Conservation (phyloP, 1,140 invertebrate genomes). For the Anagrus nilaparvatae region DNA sequence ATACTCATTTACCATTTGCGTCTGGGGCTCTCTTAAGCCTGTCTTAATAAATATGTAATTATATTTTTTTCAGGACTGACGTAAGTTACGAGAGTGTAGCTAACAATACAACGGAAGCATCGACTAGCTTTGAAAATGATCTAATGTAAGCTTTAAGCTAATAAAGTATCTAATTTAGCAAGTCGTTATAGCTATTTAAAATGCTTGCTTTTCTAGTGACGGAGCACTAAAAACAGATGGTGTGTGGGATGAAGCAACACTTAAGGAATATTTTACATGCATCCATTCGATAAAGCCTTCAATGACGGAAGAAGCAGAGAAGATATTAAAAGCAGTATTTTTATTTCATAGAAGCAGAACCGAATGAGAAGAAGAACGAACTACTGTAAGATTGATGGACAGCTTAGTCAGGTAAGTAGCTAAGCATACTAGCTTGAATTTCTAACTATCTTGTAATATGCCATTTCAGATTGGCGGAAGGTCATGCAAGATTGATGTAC, state of each 20-base stretch:
- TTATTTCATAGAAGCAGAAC: conserved; percentile 62
- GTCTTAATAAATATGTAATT: no score
- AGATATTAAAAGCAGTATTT: conserved; percentile 67
- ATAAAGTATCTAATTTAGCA: no score
- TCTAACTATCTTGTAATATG: no score
- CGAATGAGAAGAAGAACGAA: conserved; percentile 62
- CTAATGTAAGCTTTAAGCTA: no score
- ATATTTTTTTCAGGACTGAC: no score
- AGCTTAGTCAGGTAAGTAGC: conserved; percentile 59
- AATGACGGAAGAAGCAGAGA: conserved; percentile 56
- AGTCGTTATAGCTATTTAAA: no score
- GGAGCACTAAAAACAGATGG: conserved; percentile 22
- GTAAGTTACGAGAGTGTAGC: no score
- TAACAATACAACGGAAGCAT: no score
- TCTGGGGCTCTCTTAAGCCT: no score
- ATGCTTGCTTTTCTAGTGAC: no score
- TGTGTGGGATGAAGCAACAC: conserved; percentile 54
- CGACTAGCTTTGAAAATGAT: no score
- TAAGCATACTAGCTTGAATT: conserved; percentile 3
- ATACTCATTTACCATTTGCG: no score
- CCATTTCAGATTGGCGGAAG: conserved; percentile 55
- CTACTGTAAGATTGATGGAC: conserved; percentile 77
- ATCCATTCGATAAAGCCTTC: conserved; percentile 58
- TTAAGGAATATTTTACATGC: conserved; percentile 65
- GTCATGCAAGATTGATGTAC: conserved; percentile 67